Evolutionary conservation across 2,113 vertebrate genomes (phyloP).

Genomic region (Prunella himalayana): DNA sequence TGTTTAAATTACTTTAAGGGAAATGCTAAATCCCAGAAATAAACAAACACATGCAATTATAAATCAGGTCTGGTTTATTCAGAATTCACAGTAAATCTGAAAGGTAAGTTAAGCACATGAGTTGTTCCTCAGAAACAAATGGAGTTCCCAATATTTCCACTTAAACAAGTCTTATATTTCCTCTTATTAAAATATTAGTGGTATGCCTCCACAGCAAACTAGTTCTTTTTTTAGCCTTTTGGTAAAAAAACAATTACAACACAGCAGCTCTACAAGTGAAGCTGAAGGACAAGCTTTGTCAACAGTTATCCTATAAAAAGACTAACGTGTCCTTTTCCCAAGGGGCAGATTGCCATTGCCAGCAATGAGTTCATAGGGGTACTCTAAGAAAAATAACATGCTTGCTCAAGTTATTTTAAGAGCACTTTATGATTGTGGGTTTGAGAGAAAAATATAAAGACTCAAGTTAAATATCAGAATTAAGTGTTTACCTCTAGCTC

Average conservation of each 20-base stretch:
- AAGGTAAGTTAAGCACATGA: background rate
- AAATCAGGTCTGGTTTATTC: background rate
- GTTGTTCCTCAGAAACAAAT: background rate
- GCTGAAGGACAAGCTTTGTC: background rate
- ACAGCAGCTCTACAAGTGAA: background rate
- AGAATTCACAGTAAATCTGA: background rate
- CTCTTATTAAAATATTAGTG: background rate
- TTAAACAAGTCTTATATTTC: background rate
- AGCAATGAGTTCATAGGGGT: background rate
- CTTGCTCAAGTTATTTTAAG: constrained; percentile 3
- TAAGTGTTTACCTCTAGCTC: background rate
- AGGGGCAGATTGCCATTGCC: background rate
- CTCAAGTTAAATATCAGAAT: background rate
- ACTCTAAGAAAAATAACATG: background rate
- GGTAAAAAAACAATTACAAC: background rate
- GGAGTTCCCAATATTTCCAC: background rate
- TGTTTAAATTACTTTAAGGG: background rate
- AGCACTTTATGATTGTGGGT: background rate
- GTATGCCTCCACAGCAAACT: background rate
- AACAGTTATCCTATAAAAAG: background rate
- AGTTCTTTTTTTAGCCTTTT: background rate
- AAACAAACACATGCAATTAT: background rate
- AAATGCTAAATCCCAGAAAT: background rate
- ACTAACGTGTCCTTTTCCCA: background rate
- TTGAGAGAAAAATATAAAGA: background rate